Conservation (phyloP, 2,113 vertebrate genomes). For the Oncorhynchus gorbuscha region DNA sequence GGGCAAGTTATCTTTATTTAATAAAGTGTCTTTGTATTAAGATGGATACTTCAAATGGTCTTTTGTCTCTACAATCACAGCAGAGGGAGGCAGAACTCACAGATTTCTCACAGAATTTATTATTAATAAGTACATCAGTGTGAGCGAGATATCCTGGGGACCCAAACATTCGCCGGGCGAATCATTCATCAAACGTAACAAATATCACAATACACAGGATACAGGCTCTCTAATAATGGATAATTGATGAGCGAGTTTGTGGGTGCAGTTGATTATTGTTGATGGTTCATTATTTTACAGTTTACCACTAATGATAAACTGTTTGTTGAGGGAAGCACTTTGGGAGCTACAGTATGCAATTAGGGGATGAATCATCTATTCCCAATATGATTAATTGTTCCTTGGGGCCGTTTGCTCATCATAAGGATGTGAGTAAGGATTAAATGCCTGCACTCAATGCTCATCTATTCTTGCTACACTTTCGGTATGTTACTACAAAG, state of each 20-base stretch:
- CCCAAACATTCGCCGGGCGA: conserved; percentile 68
- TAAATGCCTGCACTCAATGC: conserved; percentile 55
- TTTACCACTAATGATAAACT: conserved; percentile 62
- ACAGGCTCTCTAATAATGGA: conserved; percentile 76
- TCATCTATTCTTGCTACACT: conserved; percentile 28
- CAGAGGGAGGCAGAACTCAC: conserved; percentile 77
- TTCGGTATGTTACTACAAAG: too few species aligned
- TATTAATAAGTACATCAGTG: conserved; percentile 84
- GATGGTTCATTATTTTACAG: conserved; percentile 50
- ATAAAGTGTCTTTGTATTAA: conserved; percentile 81
- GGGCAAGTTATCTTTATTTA: conserved; percentile 79
- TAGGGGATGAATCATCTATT: conserved; percentile 43
- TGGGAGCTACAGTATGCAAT: conserved; percentile 57
- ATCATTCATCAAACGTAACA: conserved; percentile 80
- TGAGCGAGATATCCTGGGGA: conserved; percentile 77
- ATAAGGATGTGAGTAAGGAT: conserved; percentile 58
- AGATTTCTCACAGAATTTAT: conserved; percentile 81
- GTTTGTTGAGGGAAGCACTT: conserved; percentile 40
- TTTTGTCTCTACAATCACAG: conserved; percentile 79
- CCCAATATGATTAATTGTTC: conserved; percentile 26
- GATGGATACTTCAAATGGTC: conserved; percentile 79
- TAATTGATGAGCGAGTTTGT: conserved; percentile 77
- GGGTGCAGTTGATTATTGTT: conserved; percentile 35
- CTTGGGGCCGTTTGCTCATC: conserved; percentile 34
- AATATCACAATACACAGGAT: conserved; percentile 79